These are phyloP conservation scores for Clanis bilineata DNA, from an alignment of 2,888 invertebrate genomes.

Conservation along the genomic window DNA sequence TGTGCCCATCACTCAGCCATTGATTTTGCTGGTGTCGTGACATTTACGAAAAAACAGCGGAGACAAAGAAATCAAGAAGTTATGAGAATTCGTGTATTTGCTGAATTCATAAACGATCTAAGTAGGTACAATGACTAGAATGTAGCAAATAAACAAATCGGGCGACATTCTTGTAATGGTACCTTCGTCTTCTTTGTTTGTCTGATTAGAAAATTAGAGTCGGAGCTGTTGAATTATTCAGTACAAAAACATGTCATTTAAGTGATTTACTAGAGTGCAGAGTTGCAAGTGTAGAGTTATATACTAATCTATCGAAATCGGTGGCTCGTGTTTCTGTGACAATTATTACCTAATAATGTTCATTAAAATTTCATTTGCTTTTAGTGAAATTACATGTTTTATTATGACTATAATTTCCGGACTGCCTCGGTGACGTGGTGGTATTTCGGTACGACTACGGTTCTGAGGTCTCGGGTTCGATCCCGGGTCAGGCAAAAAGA, in stretches of 20 bases:
- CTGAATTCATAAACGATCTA: not conserved
- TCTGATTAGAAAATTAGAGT: not conserved
- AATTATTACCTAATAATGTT: not conserved
- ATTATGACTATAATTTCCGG: no score
- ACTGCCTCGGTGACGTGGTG: no score
- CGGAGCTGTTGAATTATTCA: not conserved
- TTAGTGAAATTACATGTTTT: not conserved
- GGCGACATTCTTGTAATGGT: not conserved
- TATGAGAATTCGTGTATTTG: not conserved
- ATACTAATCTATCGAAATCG: not conserved
- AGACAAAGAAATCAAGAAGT: constrained; percentile 1
- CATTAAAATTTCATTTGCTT: not conserved
- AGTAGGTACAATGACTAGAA: not conserved
- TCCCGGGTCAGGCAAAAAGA: no score
- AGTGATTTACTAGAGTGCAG: no score
- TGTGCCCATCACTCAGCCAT: not conserved
- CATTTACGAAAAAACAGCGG: not conserved
- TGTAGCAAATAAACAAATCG: not conserved
- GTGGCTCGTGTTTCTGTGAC: not conserved
- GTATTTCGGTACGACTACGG: no score
- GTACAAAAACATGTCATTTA: not conserved
- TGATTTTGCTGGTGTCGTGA: constrained; percentile 6
- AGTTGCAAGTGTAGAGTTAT: not conserved
- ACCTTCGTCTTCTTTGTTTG: constrained; percentile 3
- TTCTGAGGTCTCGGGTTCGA: no score